Conservation (phyloP, 2,888 invertebrate genomes). For the Phrixothrix hirtus region DNA sequence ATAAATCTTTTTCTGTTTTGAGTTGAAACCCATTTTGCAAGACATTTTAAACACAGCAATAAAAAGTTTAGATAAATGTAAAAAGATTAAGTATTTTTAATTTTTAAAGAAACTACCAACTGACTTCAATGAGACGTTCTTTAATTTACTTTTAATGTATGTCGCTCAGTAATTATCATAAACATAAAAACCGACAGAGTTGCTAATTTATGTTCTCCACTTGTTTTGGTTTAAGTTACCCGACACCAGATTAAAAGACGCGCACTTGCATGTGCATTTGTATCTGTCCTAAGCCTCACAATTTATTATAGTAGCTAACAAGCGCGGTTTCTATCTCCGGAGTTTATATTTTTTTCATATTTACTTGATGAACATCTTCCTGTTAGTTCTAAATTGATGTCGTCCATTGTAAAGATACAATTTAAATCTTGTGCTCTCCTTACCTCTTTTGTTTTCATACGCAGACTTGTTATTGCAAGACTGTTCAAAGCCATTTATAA, state of each 20-base stretch:
- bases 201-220: slow-evolving; percentile 27
- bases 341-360: slow-evolving; percentile 26
- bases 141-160: background rate
- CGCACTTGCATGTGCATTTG: slow-evolving; percentile 34
- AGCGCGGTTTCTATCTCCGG: slow-evolving; percentile 30
- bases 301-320: slow-evolving; percentile 35
- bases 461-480: too few relatives aligned
- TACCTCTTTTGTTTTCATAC: too few relatives aligned
- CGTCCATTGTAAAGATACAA: slow-evolving; percentile 16
- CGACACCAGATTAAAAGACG: slow-evolving; percentile 29
- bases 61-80: too few relatives aligned
- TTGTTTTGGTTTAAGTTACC: slow-evolving; percentile 29
- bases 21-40: too few relatives aligned
- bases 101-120: too few relatives aligned
- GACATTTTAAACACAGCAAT: too few relatives aligned
- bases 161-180: slow-evolving; percentile 10
- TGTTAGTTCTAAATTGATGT: slow-evolving; percentile 23
- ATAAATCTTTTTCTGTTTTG: too few relatives aligned
- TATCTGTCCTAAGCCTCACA: slow-evolving; percentile 30
- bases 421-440: too few relatives aligned
- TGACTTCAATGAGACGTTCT: background rate
- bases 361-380: slow-evolving; percentile 32
- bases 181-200: slow-evolving; percentile 13
- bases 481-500: too few relatives aligned
- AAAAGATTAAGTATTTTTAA: too few relatives aligned